Base-by-base conservation (phyloP, 2,888 invertebrate genomes). In the Ceriagrion tenellum region DNA sequence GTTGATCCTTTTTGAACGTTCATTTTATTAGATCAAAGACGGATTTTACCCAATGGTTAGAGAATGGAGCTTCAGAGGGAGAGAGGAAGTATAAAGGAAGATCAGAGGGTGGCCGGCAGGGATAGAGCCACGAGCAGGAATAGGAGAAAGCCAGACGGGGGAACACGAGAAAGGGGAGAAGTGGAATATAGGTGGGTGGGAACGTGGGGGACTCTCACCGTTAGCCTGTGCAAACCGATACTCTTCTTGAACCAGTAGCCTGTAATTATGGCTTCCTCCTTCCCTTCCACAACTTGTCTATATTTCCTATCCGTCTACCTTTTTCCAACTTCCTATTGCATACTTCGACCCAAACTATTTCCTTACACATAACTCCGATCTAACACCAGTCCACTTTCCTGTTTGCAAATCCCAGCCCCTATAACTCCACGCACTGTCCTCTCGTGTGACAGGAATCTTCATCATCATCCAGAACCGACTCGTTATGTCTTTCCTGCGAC, bases 211-310 rank as follows among this genome's bases (percentile, higher is more conserved):
- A 81, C 69, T 63, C 93, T 93, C 74, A 93, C 74, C 93, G 74
- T 93, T 93, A 93, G 69, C 93, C 26, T 23, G 40, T 59, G 91
- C 63, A 93, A 93, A n/a, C 40, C 93, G 93, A 93, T 93, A 93
- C 74, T 35, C 93, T 69, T 93, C 69, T 40, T 47, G 69, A 69
- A 69, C 23, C n/a, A 47, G 63, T 93, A 47, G 47, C 93, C 47
- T 93, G 69, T 93, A 93, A 93, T 93, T 93, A 93, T 63, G 69
- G 55, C 91, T 91, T 63, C 59, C 30, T 18, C 20, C 55, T 55
- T n/a, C 55, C 55, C 23, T 74, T 56, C 47, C 40, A 35, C 35
- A 16, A n/a, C 81, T 13, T 81, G 3, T 1, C 10, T 16, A 35
- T 18, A 81, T 81, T 81, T 81, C 35, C 30, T n/a, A 59, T n/a